Conservation (phyloP, 2,888 invertebrate species). For the Drosophila rubida region DNA sequence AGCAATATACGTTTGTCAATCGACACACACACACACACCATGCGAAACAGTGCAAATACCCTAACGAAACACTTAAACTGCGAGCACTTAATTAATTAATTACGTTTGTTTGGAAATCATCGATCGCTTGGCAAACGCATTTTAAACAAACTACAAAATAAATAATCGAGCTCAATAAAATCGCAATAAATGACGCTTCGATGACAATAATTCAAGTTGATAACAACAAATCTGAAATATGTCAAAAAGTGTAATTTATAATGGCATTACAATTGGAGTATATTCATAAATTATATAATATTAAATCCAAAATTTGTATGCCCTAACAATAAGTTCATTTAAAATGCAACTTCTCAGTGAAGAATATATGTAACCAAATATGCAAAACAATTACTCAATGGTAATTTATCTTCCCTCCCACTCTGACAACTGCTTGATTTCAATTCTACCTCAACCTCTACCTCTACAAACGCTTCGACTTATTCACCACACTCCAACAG, state of each 20-base stretch:
- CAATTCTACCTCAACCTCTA: no score
- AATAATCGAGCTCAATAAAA: neutral
- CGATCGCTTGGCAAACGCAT: neutral
- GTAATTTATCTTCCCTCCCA: neutral
- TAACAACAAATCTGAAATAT: neutral
- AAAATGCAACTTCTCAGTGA: no score
- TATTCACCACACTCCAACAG: neutral
- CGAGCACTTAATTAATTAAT: neutral
- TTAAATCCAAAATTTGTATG: no score
- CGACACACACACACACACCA: neutral
- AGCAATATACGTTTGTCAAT: slow-evolving; percentile 11
- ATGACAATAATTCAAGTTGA: neutral
- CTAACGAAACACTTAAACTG: slow-evolving; percentile 12
- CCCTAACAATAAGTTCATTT: no score
- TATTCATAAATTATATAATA: neutral
- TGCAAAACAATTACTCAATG: no score
- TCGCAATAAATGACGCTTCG: neutral
- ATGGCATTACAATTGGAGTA: neutral
- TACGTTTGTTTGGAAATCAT: neutral
- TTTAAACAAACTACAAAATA: neutral
- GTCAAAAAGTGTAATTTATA: neutral
- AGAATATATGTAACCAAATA: no score
- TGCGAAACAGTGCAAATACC: slow-evolving; percentile 19
- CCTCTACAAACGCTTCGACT: neutral
- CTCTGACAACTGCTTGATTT: no score